phyloP scores from a whole-genome alignment of 2,888 invertebrate species.

The Leptodirus hochenwartii region DNA sequence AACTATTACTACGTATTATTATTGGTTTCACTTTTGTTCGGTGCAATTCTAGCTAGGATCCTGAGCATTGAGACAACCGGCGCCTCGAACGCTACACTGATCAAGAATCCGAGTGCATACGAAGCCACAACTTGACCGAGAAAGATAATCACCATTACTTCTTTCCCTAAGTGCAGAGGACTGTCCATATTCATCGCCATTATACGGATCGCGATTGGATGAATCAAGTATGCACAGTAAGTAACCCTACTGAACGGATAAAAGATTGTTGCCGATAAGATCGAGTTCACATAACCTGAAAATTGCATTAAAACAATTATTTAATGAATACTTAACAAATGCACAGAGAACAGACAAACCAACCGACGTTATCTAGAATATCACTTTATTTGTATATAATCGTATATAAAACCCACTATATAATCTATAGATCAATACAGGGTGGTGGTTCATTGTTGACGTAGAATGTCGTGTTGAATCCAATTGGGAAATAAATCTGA shows the following conservation, averaged over 20 bases:
- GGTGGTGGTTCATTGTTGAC: too few species aligned
- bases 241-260: constrained; percentile 77
- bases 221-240: constrained; percentile 72
- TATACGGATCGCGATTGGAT: constrained; percentile 63
- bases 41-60: constrained; percentile 23
- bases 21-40: too few species aligned
- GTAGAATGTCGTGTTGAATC: too few species aligned
- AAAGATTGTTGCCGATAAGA: constrained; percentile 56
- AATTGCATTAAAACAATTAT: constrained; percentile 7
- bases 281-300: constrained; percentile 43
- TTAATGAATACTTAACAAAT: too few species aligned
- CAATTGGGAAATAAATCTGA: too few species aligned
- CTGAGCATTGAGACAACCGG: constrained; percentile 72
- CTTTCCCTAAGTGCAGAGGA: constrained; percentile 62
- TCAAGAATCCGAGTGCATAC: constrained; percentile 55
- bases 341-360: too few species aligned
- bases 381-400: too few species aligned
- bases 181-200: constrained; percentile 69
- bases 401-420: too few species aligned
- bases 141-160: constrained; percentile 60
- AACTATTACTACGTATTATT: too few species aligned
- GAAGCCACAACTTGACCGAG: constrained; percentile 68
- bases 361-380: too few species aligned
- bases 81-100: constrained; percentile 70
- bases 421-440: too few species aligned